Evolutionary conservation across 2,797 vertebrate genomes (phyloP).

Genomic region (Lagorchestes hirsutus): DNA sequence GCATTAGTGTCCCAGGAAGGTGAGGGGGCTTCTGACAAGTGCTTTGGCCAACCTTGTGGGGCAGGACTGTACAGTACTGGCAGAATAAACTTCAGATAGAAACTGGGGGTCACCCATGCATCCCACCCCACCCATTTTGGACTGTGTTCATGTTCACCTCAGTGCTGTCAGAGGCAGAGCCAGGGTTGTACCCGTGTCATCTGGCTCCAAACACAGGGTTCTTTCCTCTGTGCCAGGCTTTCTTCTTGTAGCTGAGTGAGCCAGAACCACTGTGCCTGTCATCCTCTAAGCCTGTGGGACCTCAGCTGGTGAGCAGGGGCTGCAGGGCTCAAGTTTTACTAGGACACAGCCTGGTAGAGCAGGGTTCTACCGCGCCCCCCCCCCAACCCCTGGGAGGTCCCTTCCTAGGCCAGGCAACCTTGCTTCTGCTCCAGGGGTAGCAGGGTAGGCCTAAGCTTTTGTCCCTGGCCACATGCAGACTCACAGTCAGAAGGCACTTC

Average conservation of each 20-base stretch:
- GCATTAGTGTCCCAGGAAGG: no score
- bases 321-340: not conserved
- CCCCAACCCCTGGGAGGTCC: not conserved
- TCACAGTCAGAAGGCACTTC: no score
- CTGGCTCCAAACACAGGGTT: not conserved
- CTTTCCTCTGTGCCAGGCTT: not conserved
- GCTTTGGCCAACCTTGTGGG: not conserved
- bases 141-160: no score
- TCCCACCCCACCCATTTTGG: not conserved
- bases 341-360: not conserved
- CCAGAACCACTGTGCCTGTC: not conserved
- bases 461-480: no score
- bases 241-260: not conserved
- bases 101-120: not conserved
- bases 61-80: not conserved
- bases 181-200: rapidly evolving
- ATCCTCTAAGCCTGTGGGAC: not conserved
- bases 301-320: not conserved
- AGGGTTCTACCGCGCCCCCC: rapidly evolving
- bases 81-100: not conserved
- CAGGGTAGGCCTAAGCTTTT: no score
- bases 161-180: not conserved
- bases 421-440: no score
- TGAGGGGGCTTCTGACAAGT: not conserved
- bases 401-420: not conserved